Base-by-base conservation (phyloP, 1,140 invertebrate species). In the Vanessa atalanta region DNA sequence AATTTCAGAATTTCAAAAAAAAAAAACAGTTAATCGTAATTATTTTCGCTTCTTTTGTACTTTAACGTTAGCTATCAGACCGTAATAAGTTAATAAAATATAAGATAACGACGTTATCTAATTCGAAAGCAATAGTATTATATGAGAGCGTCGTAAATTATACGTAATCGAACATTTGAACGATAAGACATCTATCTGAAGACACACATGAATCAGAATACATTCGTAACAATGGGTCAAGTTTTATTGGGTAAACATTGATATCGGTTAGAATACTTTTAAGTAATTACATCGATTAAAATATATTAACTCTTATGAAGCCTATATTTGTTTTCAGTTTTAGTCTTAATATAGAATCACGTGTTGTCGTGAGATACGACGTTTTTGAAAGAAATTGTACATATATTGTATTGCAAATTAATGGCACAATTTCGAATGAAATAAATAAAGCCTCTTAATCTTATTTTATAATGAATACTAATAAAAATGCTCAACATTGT, bases 211-310 rank as follows among this genome's bases (percentile, higher is more conserved):
- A 53, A 53, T 57, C 37, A 57, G 12, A 47, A 47, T 60, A 69
- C 66, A 69, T 47, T 43, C 23, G 51, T 51, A 47, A 69, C 37
- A 69, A 53, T 69, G 66, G 66, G 66, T 69, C 66, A 69, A 70
- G 68, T 70, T 70, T 70, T 70, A 70, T 70, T 70, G 55, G 47
- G 43, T 61, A 70, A 70, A 70, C 68, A 70, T 61, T 48, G 13
- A 47, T 65, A 47, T 70, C 20, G 47, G 68, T 51, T 48, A 70
- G 61, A 63, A 48, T 48, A n/a, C 68, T 70, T 48, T 60, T 31
- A 61, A 43, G 37, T 43, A 9, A 43, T 43, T 43, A 9, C 0
- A 43, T 9, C 37, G 8, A 43, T 43, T 43, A 43, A 0, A 9
- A 9, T 43, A 9, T 9, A 43, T 9, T 43, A 43, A 43, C 37